phyloP scores from a whole-genome alignment of 2,113 vertebrate species.

The Marmota flaviventris region DNA sequence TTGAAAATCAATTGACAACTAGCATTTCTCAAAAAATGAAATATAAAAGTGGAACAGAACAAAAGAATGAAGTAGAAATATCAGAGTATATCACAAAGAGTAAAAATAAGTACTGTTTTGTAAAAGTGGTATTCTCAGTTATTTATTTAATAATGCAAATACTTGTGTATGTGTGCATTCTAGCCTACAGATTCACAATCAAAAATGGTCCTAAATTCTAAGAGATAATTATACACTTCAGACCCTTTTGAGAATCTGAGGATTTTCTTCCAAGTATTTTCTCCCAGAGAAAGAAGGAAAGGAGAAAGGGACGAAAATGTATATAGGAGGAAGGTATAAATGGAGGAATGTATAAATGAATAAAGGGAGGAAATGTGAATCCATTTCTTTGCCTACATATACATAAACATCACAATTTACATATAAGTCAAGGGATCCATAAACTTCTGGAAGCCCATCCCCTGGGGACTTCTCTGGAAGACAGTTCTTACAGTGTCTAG shows the following conservation, averaged over 20 bases:
- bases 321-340: too few species aligned
- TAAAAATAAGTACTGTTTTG: conserved; percentile 27
- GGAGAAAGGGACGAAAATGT: too few species aligned
- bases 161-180: background rate
- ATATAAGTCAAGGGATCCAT: background rate
- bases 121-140: background rate
- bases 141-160: conserved; percentile 12
- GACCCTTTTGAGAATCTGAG: conserved; percentile 23
- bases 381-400: too few species aligned
- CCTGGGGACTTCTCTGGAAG: background rate
- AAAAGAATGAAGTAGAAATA: conserved; percentile 55
- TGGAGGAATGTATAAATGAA: too few species aligned
- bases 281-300: background rate
- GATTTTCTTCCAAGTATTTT: conserved; percentile 22
- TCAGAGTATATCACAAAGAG: background rate
- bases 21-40: conserved; percentile 49
- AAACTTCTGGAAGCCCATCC: background rate
- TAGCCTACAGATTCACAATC: background rate
- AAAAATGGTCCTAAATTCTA: conserved; percentile 11
- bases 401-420: background rate
- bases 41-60: background rate
- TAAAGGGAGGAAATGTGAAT: too few species aligned
- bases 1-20: background rate
- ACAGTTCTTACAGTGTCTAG: background rate
- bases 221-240: background rate